Evolutionary conservation across 1,140 invertebrate genomes (phyloP).

Genomic region (Paracyclopina nana): DNA sequence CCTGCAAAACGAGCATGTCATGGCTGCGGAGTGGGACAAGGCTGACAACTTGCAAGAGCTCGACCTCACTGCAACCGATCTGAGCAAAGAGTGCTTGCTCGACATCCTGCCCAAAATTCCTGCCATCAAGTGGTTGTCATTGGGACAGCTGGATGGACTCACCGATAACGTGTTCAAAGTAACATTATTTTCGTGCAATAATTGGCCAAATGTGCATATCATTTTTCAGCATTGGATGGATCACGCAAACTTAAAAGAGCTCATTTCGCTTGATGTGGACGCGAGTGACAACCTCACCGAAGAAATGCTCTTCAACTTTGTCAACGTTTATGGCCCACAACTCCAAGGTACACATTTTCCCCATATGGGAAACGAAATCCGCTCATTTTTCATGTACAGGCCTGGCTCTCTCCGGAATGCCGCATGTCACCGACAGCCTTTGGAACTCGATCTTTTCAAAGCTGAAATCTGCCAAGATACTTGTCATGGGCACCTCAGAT

Average conservation of each 20-base stretch:
- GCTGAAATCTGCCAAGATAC: constrained; percentile 42
- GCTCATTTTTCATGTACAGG: constrained; percentile 30
- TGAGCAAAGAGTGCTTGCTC: constrained; percentile 77
- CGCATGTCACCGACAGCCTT: constrained; percentile 89
- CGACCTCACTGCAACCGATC: constrained; percentile 88
- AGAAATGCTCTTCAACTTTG: constrained; percentile 70
- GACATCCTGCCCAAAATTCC: constrained; percentile 55
- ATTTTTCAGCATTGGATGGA: constrained; percentile 48
- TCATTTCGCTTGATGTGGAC: constrained; percentile 78
- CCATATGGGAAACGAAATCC: no score
- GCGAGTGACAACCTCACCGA: constrained; percentile 86
- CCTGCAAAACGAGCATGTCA: constrained; percentile 68
- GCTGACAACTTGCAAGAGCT: constrained; percentile 52
- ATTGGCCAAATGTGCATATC: constrained; percentile 3
- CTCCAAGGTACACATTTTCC: no score
- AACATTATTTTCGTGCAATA: not conserved
- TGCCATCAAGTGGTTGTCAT: constrained; percentile 8
- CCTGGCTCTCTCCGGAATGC: constrained; percentile 76
- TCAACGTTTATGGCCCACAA: constrained; percentile 55
- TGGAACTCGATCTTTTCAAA: constrained; percentile 80
- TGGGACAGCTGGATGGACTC: constrained; percentile 18
- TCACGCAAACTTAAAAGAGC: constrained; percentile 55
- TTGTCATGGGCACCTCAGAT: constrained; percentile 82
- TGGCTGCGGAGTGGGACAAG: constrained; percentile 95
- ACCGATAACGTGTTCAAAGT: constrained; percentile 5